These are phyloP conservation scores for Steinernema khuongi DNA, from an alignment of 1,140 invertebrate genomes.

Conservation along the genomic window DNA sequence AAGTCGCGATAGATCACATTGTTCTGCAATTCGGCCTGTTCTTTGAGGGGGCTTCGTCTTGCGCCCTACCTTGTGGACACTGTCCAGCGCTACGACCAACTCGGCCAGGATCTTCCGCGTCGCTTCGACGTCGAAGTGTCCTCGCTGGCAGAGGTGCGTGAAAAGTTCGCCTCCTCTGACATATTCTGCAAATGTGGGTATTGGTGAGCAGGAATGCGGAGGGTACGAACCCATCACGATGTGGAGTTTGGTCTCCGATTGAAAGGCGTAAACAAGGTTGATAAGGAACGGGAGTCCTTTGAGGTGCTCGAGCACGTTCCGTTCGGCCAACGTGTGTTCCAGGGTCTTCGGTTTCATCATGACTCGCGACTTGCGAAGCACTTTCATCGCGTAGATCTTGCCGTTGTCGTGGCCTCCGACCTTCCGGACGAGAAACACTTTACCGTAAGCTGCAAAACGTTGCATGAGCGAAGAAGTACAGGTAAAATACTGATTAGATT, in stretches of 20 bases:
- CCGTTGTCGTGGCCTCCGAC: constrained; percentile 70
- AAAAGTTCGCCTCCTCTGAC: constrained; percentile 86
- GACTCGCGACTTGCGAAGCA: constrained; percentile 79
- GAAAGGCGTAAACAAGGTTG: constrained; percentile 86
- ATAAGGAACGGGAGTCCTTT: constrained; percentile 82
- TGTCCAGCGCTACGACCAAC: constrained; percentile 81
- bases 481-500: constrained; percentile 12
- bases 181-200: constrained; percentile 70
- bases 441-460: constrained; percentile 79
- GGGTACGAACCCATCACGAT: constrained; percentile 73
- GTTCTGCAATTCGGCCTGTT: constrained; percentile 63
- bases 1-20: constrained; percentile 93
- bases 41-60: background rate
- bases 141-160: constrained; percentile 80
- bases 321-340: constrained; percentile 83
- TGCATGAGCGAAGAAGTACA: constrained; percentile 40
- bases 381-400: constrained; percentile 86
- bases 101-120: constrained; percentile 83
- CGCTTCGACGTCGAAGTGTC: constrained; percentile 76
- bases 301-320: constrained; percentile 77
- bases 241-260: constrained; percentile 82
- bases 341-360: constrained; percentile 86
- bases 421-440: constrained; percentile 84
- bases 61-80: constrained; percentile 73
- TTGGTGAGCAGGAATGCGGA: constrained; percentile 8